Evolutionary conservation across 2,113 vertebrate species (phyloP).

Genomic region (Heterocephalus glaber): DNA sequence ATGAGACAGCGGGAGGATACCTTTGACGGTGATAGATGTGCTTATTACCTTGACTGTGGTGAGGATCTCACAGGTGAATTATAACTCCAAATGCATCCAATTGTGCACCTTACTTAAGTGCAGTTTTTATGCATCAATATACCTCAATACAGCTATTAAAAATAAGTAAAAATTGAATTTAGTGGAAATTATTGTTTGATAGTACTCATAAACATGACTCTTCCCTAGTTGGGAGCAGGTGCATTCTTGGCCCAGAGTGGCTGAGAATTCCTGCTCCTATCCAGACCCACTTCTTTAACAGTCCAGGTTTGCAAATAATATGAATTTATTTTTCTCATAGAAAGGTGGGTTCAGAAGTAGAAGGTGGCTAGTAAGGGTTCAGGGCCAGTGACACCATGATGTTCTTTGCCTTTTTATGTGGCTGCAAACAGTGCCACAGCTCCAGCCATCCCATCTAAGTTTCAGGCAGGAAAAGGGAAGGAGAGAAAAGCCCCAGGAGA

Average conservation of each 20-base stretch:
- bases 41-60: not conserved
- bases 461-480: not conserved
- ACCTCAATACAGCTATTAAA: not conserved
- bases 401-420: not conserved
- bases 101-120: accelerated
- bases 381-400: not conserved
- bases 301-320: not conserved
- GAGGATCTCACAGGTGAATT: not conserved
- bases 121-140: not conserved
- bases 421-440: not conserved
- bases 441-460: not conserved
- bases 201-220: not conserved
- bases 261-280: not conserved
- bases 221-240: not conserved
- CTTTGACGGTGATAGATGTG: not conserved
- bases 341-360: not conserved
- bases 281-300: not conserved
- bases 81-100: not conserved
- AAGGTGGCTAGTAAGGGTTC: not conserved
- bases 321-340: not conserved
- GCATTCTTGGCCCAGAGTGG: not conserved
- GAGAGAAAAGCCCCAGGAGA: not conserved
- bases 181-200: not conserved
- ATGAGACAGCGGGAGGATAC: not conserved
- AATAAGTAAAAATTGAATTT: not conserved